These are phyloP conservation scores for Spodoptera litura DNA, from an alignment of 1,140 invertebrate genomes.

Conservation along the genomic window DNA sequence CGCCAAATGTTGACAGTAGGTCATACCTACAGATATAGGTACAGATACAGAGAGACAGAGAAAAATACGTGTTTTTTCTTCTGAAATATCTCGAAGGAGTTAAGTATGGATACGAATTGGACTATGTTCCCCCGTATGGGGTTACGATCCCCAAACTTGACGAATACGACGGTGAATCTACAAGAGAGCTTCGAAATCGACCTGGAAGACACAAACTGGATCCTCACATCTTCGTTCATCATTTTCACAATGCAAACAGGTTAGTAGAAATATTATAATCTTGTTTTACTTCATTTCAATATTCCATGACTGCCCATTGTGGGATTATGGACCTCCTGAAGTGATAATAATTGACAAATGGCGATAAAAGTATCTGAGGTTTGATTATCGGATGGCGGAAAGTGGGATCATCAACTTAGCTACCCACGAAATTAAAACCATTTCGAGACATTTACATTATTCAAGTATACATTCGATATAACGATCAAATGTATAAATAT, in stretches of 20 bases:
- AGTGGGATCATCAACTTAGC: too few relatives aligned
- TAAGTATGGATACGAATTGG: constrained; percentile 74
- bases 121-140: constrained; percentile 62
- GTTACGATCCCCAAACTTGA: constrained; percentile 73
- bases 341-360: too few relatives aligned
- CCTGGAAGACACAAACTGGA: constrained; percentile 96
- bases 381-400: too few relatives aligned
- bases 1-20: neutral
- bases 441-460: too few relatives aligned
- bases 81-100: neutral
- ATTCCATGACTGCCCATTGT: too few relatives aligned
- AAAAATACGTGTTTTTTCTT: neutral
- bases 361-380: too few relatives aligned
- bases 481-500: too few relatives aligned
- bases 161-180: constrained; percentile 76
- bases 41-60: too few relatives aligned
- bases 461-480: too few relatives aligned
- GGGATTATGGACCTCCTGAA: too few relatives aligned
- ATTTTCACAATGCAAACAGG: constrained; percentile 99
- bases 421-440: too few relatives aligned
- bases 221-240: constrained; percentile 96
- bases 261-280: constrained; percentile 70
- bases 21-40: neutral
- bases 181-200: constrained; percentile 86
- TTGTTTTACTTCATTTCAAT: too few relatives aligned